phyloP scores from a whole-genome alignment of 2,888 invertebrate genomes.

The Sepioteuthis lessoniana region DNA sequence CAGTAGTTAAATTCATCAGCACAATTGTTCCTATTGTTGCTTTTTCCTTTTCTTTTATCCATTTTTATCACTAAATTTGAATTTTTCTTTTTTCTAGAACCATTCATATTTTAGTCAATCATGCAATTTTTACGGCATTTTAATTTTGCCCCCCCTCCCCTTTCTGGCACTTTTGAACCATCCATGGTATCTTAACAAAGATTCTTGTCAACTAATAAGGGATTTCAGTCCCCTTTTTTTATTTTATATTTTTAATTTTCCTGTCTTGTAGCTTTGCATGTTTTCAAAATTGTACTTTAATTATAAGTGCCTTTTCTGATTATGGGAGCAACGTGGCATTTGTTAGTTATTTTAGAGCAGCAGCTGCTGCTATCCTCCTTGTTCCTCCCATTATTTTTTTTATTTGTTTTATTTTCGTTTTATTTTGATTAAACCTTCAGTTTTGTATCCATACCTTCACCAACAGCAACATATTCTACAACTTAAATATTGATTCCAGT shows the following conservation, averaged over 20 bases:
- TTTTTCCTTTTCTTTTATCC: background rate
- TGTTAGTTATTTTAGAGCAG: background rate
- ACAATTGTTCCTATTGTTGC: constrained; percentile 37
- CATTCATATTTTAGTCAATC: background rate
- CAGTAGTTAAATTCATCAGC: constrained; percentile 25
- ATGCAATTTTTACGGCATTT: constrained; percentile 35
- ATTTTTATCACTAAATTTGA: background rate
- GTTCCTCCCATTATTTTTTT: background rate
- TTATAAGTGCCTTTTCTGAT: constrained; percentile 43
- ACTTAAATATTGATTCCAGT: too few relatives aligned
- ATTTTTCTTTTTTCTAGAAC: too few relatives aligned
- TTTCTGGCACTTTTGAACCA: background rate
- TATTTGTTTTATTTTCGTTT: too few relatives aligned
- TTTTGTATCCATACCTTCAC: too few relatives aligned
- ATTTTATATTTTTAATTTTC: background rate
- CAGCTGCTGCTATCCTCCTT: background rate
- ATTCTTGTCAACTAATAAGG: background rate
- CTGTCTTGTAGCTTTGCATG: background rate
- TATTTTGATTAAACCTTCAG: too few relatives aligned
- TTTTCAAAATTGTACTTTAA: background rate
- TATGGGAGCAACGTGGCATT: constrained; percentile 47
- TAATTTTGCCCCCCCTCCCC: background rate
- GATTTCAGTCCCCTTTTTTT: background rate
- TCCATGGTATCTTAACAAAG: constrained; percentile 43
- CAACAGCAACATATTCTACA: background rate